Evolutionary conservation across 2,888 invertebrate species (phyloP).

Genomic region (Teinopalpus imperialis): DNA sequence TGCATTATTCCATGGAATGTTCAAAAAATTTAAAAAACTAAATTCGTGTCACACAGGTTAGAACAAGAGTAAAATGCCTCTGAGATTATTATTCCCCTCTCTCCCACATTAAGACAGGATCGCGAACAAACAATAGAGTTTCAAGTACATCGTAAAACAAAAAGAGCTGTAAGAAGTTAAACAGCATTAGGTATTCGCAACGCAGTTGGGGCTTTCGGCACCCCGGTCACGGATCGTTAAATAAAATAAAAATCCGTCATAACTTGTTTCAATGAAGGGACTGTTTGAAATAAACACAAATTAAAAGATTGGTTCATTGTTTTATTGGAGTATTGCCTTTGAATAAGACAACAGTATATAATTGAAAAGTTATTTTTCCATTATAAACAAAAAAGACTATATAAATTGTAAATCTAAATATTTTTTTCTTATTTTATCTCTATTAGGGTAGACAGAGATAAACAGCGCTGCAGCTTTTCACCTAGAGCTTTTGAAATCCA

Average conservation of each 20-base stretch:
- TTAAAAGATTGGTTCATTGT: neutral
- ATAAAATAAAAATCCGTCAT: conserved; percentile 61
- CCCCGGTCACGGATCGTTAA: conserved; percentile 54
- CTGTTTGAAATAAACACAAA: conserved; percentile 5
- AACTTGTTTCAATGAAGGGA: conserved; percentile 29
- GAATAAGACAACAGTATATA: no score
- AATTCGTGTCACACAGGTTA: no score
- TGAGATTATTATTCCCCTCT: conserved; percentile 44
- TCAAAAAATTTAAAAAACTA: no score
- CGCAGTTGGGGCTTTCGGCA: conserved; percentile 46
- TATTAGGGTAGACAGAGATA: no score
- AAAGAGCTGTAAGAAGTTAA: conserved; percentile 48
- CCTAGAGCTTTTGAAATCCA: no score
- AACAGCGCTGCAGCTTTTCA: no score
- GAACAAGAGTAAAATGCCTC: conserved; percentile 44
- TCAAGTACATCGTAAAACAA: conserved; percentile 52
- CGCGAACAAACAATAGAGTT: conserved; percentile 40
- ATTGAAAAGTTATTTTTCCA: no score
- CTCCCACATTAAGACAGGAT: conserved; percentile 31
- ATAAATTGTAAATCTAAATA: no score
- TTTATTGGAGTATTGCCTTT: no score
- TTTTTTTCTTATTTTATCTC: no score
- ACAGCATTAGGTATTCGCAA: conserved; percentile 53
- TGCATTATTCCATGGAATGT: neutral
- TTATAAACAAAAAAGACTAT: no score